Percentiles rank a stretch among this genome's conserved stretches.
Conservation (phyloP, 2,797 vertebrate species). For the Gymnoscopelus braueri region DNA sequence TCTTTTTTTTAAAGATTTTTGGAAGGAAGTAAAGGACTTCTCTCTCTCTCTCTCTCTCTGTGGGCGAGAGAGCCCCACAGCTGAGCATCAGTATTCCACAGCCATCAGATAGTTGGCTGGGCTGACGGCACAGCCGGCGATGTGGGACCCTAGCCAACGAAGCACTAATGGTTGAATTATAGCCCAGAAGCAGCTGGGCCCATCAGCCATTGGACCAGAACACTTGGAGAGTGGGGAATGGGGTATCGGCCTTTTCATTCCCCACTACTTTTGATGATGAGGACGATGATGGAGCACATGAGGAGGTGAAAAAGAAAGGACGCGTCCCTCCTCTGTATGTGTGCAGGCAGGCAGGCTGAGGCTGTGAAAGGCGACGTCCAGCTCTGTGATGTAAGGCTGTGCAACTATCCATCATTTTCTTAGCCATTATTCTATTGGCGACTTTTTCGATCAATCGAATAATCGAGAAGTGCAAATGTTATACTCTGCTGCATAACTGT, state of each 20-base stretch:
- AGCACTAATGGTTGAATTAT: conserved; percentile 62
- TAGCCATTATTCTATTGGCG: too few relatives aligned
- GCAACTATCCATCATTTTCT: not conserved
- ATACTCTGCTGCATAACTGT: not conserved
- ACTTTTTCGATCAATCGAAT: too few relatives aligned
- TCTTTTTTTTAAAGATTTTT: conserved; percentile 16
- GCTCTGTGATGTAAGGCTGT: conserved; percentile 4
- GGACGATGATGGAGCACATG: conserved; percentile 8
- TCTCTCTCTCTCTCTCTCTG: conserved; percentile 14
- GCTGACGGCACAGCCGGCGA: conserved; percentile 54
- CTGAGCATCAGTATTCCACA: conserved; percentile 74
- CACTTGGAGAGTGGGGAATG: not conserved
- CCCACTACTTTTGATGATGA: conserved; percentile 40
- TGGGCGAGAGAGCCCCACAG: conserved; percentile 53
- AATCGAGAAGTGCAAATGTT: not conserved
- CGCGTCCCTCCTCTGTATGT: not conserved
- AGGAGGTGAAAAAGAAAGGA: not conserved
- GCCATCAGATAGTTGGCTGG: conserved; percentile 54
- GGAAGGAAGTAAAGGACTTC: conserved; percentile 17
- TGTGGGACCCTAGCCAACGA: conserved; percentile 44
- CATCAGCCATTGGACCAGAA: conserved; percentile 34
- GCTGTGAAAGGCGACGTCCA: not conserved
- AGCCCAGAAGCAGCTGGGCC: conserved; percentile 51
- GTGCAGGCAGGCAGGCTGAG: not conserved
- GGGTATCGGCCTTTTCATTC: conserved; percentile 41